A percentile compares a stretch with the other conserved stretches of the same genome.
Conservation (phyloP, 2,888 invertebrate species). For the Drosophila monieri region DNA sequence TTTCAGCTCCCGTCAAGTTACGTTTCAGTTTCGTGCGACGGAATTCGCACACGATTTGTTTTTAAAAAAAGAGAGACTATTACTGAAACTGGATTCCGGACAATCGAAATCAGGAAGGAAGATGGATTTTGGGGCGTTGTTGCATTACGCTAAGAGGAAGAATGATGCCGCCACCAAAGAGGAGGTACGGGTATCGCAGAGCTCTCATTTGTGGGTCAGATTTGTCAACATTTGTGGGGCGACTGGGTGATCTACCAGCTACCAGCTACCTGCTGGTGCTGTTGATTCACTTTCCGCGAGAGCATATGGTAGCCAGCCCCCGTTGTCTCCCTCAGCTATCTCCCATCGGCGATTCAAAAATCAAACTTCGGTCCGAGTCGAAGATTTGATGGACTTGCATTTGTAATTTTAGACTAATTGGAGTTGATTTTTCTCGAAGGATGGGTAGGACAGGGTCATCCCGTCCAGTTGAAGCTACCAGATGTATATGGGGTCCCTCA, state of each 20-base stretch:
- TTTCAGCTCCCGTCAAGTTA: constrained; percentile 47
- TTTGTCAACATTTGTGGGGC: not conserved
- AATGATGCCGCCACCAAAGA: constrained; percentile 82
- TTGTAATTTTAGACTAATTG: not conserved
- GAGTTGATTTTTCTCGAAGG: not conserved
- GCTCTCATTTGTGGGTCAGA: constrained; percentile 3
- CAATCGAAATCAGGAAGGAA: not conserved
- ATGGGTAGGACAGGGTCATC: not conserved
- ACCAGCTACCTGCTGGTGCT: not conserved
- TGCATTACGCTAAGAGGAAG: constrained; percentile 87
- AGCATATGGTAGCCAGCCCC: not conserved
- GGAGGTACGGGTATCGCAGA: constrained; percentile 73
- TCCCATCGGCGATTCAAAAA: not conserved
- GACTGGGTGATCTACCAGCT: not conserved
- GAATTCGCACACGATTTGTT: not conserved
- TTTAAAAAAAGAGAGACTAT: not conserved
- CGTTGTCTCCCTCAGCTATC: not conserved
- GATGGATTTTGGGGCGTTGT: constrained; percentile 87
- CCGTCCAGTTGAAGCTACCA: not conserved
- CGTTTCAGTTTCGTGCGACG: constrained; percentile 3
- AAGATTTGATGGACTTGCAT: not conserved
- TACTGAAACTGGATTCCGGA: not conserved
- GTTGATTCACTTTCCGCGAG: not conserved
- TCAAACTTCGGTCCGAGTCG: not conserved
- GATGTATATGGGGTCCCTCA: not conserved